Percentiles rank a stretch among this genome's conserved stretches.
phyloP scores from a whole-genome alignment of 1,140 invertebrate genomes.

The Drosophila repleta region DNA sequence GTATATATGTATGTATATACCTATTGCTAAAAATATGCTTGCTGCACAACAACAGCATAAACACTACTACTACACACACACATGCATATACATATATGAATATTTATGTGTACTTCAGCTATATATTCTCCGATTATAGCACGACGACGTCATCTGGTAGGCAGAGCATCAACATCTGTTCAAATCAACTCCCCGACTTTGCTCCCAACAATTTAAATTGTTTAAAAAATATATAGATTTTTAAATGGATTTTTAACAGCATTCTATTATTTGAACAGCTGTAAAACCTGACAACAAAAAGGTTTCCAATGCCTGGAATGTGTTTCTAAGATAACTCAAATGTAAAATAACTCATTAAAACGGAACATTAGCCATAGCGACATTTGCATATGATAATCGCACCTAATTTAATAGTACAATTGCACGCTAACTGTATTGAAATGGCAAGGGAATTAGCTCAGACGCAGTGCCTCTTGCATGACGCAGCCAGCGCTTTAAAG shows the following conservation, averaged over 20 bases:
- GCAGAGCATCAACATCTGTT: slow-evolving; percentile 65
- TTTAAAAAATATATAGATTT: not conserved
- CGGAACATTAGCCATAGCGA: not conserved
- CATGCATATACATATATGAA: not conserved
- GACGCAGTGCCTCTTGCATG: not conserved
- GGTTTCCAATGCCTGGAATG: not conserved
- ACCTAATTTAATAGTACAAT: slow-evolving; percentile 1
- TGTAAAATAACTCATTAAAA: not conserved
- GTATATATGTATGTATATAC: not conserved
- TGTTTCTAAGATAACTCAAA: not conserved
- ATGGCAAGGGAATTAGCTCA: not conserved
- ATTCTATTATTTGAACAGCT: not conserved
- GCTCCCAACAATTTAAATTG: slow-evolving; percentile 4
- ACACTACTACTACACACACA: slow-evolving; percentile 36
- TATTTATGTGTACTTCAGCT: slow-evolving; percentile 7
- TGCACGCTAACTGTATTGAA: slow-evolving; percentile 6
- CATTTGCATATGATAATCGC: not conserved
- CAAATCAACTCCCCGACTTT: slow-evolving; percentile 10
- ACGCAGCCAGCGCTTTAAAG: slow-evolving; percentile 1
- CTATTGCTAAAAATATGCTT: slow-evolving; percentile 46
- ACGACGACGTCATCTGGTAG: slow-evolving; percentile 65
- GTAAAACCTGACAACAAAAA: not conserved
- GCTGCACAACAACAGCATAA: slow-evolving; percentile 30
- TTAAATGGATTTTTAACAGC: not conserved
- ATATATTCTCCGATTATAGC: slow-evolving; percentile 56